Conservation (phyloP, 2,888 invertebrate genomes). For the Drosophila crucigera region DNA sequence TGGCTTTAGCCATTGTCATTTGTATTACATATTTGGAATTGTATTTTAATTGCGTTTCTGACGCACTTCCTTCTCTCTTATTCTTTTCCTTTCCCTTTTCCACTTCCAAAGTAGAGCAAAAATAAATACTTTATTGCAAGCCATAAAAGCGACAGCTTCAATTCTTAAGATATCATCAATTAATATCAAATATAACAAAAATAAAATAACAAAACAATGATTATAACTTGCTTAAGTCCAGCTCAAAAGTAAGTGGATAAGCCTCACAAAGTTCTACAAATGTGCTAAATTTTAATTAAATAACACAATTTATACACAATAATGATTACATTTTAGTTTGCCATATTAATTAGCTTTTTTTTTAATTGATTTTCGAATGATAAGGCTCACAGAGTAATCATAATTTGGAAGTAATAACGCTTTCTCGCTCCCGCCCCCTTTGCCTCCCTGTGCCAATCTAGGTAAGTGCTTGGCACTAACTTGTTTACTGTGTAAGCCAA, state of each 20-base stretch:
- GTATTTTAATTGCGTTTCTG: conserved; percentile 58
- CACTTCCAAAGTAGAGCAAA: not conserved
- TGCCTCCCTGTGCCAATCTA: not conserved
- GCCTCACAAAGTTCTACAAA: not conserved
- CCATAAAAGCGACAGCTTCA: not conserved
- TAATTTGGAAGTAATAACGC: not conserved
- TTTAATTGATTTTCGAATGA: not conserved
- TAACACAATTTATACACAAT: not conserved
- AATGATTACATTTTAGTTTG: not conserved
- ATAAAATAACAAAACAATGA: not conserved
- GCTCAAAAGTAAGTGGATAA: not conserved
- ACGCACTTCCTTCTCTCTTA: conserved; percentile 26
- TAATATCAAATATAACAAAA: not conserved
- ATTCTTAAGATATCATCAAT: not conserved
- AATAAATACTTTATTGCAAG: conserved; percentile 4
- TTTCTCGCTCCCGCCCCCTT: not conserved
- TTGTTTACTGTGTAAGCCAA: conserved; percentile 25
- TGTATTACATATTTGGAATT: conserved; percentile 42
- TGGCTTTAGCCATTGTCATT: conserved; percentile 21
- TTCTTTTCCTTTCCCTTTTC: not conserved
- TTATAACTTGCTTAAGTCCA: not conserved
- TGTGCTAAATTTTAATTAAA: not conserved
- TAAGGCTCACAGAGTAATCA: not conserved
- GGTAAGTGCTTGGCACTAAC: conserved; percentile 30
- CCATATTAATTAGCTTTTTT: not conserved